Conservation (phyloP, 2,888 invertebrate genomes). For the Dendrolimus pini region DNA sequence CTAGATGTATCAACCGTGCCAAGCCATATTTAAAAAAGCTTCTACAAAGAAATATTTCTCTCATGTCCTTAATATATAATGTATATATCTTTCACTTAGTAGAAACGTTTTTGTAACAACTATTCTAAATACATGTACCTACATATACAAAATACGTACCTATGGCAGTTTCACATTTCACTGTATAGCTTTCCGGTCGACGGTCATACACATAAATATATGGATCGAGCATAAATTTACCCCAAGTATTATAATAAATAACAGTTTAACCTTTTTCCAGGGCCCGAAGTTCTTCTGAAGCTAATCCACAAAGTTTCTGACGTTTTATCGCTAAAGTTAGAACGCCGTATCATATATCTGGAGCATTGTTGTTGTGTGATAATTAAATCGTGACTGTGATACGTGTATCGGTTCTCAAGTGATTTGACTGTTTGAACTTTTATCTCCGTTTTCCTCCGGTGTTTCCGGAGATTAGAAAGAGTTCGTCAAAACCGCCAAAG, state of each 20-base stretch:
- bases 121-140: too few relatives aligned
- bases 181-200: too few relatives aligned
- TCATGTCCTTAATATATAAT: too few relatives aligned
- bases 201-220: too few relatives aligned
- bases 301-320: slow-evolving; percentile 31
- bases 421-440: slow-evolving; percentile 13
- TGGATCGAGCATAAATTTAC: slow-evolving; percentile 24
- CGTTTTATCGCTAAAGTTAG: slow-evolving; percentile 28
- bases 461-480: slow-evolving; percentile 40
- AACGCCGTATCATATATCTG: slow-evolving; percentile 11
- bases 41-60: too few relatives aligned
- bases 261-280: slow-evolving; percentile 42
- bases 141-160: too few relatives aligned
- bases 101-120: too few relatives aligned
- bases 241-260: slow-evolving; percentile 31
- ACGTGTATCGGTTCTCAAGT: slow-evolving; percentile 11
- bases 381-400: slow-evolving; percentile 20
- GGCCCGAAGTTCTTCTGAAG: slow-evolving; percentile 28
- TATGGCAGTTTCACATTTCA: too few relatives aligned
- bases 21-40: too few relatives aligned
- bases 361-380: slow-evolving; percentile 14
- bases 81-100: too few relatives aligned
- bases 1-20: too few relatives aligned
- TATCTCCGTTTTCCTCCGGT: slow-evolving; percentile 39
- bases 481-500: slow-evolving; percentile 56